Base-by-base conservation (phyloP, 2,113 vertebrate species). In the Ammodytes dubius region DNA sequence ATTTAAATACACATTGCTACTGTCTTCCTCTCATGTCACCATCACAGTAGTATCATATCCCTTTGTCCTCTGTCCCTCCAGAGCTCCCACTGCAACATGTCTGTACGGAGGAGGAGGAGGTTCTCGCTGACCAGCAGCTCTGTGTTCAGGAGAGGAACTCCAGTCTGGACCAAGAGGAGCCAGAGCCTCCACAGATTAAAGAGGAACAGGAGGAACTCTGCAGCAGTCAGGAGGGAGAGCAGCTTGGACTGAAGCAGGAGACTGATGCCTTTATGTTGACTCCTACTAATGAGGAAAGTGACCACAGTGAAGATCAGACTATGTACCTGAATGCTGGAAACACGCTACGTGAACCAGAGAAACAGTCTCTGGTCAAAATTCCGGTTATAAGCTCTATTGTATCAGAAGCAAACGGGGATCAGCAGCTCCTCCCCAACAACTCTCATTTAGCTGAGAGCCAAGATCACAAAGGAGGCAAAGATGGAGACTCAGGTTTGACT, bases 381-480 rank as follows among this genome's bases (percentile, higher is more conserved):
- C 27, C 39, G n/a, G 59, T 10, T 52, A 2, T 5, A 2, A 42
- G 40, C 60, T 43, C 40, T 63, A 8, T 63, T 15, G 13, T 11
- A 46, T 3, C 64, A 59, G 45, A 68, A 27, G 2, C 37, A 50
- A 17, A 2, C 8, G 3, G 3, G 6, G 13, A 60, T 17, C 7
- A 27, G 1, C 13, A 61, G 46, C 64, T 49, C 11, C 12, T 68
- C 43, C 15, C 43, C 14, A 7, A 27, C 1, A 15, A 14, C n/a
- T 67, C 72, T 45, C 19, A 46, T 79, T 15, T 19, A 70, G 14
- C 59, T 35, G 66, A 81, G 57, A 77, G 17, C 60, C 65, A 61
- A 39, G 39, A 53, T 19, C 60, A 52, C 14, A 42, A 15, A 47
- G 45, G 27, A 67, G 13, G 5, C 1, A 8, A 61, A 1, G 3